phyloP scores from a whole-genome alignment of 2,797 vertebrate species.

The Capromys pilorides region DNA sequence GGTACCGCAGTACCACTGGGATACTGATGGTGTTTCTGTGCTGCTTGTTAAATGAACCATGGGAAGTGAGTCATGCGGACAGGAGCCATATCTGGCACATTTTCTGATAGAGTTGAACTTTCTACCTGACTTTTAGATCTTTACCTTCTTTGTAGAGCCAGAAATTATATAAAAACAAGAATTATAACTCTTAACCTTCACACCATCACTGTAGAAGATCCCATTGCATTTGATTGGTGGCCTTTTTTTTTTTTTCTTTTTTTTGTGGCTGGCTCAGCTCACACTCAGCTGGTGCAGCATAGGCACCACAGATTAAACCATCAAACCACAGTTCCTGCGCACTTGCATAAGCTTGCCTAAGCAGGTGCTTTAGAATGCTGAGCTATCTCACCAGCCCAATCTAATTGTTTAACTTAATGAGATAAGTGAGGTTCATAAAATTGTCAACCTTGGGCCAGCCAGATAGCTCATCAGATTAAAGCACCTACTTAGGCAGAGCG shows the following conservation, averaged over 20 bases:
- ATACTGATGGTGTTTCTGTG: neutral
- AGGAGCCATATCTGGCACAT: neutral
- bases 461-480: too few species aligned
- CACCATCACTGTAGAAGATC: neutral
- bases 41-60: neutral
- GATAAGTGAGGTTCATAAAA: neutral
- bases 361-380: too few species aligned
- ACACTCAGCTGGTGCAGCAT: too few species aligned
- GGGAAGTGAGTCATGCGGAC: neutral
- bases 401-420: neutral
- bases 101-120: constrained; percentile 32
- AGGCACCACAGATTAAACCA: too few species aligned
- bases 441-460: neutral
- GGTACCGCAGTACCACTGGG: neutral
- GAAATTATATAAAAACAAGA: constrained; percentile 13
- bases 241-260: too few species aligned
- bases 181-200: neutral
- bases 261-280: too few species aligned
- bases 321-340: too few species aligned
- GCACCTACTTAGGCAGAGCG: too few species aligned
- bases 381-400: neutral
- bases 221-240: neutral
- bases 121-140: neutral
- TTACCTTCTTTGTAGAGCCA: neutral
- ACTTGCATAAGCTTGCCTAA: too few species aligned